These are phyloP conservation scores for Loris lydekkerianus DNA, from an alignment of 2,797 vertebrate genomes.

Conservation along the genomic window DNA sequence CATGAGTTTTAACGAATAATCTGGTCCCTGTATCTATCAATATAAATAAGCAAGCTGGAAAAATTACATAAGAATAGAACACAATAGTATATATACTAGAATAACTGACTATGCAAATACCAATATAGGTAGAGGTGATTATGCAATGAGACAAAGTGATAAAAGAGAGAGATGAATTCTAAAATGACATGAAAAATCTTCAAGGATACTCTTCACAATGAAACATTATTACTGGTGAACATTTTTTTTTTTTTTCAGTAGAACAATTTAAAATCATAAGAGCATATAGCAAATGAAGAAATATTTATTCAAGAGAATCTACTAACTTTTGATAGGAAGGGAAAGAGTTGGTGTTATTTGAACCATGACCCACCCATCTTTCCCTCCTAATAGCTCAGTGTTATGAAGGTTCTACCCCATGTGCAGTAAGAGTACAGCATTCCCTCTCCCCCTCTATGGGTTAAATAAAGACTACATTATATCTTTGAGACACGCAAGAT, in stretches of 20 bases:
- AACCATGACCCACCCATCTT: neutral
- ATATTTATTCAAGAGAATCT: neutral
- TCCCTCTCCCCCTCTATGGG: neutral
- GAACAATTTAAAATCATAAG: neutral
- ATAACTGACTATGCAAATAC: neutral
- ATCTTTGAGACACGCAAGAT: neutral
- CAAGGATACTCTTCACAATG: neutral
- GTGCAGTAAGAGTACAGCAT: neutral
- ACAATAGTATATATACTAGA: neutral
- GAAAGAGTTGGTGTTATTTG: neutral
- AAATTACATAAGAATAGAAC: neutral
- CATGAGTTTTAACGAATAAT: neutral
- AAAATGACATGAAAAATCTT: neutral
- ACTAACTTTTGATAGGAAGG: neutral
- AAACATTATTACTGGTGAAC: neutral
- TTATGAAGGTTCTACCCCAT: neutral
- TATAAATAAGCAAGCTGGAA: neutral
- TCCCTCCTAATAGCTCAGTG: neutral
- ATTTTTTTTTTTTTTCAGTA: neutral
- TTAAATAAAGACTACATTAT: neutral
- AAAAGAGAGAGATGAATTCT: neutral
- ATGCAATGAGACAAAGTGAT: neutral
- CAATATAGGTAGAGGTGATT: neutral
- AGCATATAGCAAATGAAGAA: neutral
- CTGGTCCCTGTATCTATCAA: neutral